A percentile compares a stretch with the other conserved stretches of the same genome.
Conservation (phyloP, 2,888 invertebrate genomes). For the Dolomedes plantarius region DNA sequence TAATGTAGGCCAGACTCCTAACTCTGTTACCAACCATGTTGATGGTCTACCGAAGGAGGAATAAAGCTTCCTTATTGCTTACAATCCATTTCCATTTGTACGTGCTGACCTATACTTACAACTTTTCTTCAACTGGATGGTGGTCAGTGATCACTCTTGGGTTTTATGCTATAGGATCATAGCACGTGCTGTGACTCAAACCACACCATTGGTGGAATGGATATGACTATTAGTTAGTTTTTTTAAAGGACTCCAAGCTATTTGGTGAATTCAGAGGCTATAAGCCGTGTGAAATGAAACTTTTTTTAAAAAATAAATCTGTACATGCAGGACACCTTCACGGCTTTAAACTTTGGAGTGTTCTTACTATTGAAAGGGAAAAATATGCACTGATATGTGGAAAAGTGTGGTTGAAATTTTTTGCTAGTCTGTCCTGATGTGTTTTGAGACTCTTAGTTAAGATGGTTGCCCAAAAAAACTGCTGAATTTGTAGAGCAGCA, state of each 20-base stretch:
- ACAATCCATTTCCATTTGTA: constrained; percentile 34
- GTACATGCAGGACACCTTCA: constrained; percentile 34
- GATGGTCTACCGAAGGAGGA: constrained; percentile 71
- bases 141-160: not conserved
- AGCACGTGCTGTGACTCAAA: constrained; percentile 27
- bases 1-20: constrained; percentile 46
- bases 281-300: constrained; percentile 28
- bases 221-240: constrained; percentile 60
- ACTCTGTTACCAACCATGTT: constrained; percentile 71
- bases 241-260: constrained; percentile 54
- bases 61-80: constrained; percentile 48
- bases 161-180: constrained; percentile 26
- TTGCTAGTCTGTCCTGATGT: constrained; percentile 61
- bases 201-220: constrained; percentile 56
- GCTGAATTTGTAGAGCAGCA: constrained; percentile 24
- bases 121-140: not conserved
- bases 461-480: constrained; percentile 24
- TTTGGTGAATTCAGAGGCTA: constrained; percentile 43
- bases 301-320: constrained; percentile 34
- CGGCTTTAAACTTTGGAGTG: constrained; percentile 54
- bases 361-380: constrained; percentile 34
- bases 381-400: constrained; percentile 45
- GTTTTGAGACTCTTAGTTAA: constrained; percentile 34
- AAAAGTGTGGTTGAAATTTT: constrained; percentile 40
- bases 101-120: constrained; percentile 31